A percentile compares a stretch with the other conserved stretches of the same genome.
These are phyloP conservation scores for Diloba caeruleocephala DNA, from an alignment of 2,888 invertebrate genomes.

Conservation along the genomic window DNA sequence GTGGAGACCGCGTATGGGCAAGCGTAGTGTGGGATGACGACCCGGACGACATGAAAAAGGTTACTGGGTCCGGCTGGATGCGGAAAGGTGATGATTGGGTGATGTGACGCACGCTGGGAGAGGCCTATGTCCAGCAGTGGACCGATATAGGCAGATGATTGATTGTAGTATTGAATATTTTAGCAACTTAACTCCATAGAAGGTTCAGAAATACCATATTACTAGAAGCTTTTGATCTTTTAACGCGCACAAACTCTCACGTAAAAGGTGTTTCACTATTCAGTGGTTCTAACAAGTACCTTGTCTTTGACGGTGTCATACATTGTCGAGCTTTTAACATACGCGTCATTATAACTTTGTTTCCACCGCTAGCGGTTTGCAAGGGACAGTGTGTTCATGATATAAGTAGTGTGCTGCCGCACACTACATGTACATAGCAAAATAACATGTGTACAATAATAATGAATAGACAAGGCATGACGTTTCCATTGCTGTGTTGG, in stretches of 20 bases:
- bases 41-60: too few relatives aligned
- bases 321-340: constrained; percentile 42
- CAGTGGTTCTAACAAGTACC: constrained; percentile 38
- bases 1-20: too few relatives aligned
- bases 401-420: constrained; percentile 27
- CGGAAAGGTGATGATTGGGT: too few relatives aligned
- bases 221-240: constrained; percentile 4
- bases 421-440: constrained; percentile 44
- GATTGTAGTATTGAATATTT: too few relatives aligned
- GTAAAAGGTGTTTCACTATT: constrained; percentile 24
- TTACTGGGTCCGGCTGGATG: too few relatives aligned
- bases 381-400: constrained; percentile 23
- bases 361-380: constrained; percentile 32
- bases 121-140: too few relatives aligned
- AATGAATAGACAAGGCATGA: constrained; percentile 62
- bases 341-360: constrained; percentile 51
- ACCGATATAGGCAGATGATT: too few relatives aligned
- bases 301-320: constrained; percentile 40
- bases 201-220: neutral
- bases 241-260: constrained; percentile 14
- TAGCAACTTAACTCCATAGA: too few relatives aligned
- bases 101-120: too few relatives aligned
- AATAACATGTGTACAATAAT: constrained; percentile 61
- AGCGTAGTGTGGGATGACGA: too few relatives aligned
- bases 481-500: constrained; percentile 56